A percentile compares a stretch with the other conserved stretches of the same genome.
phyloP scores from a whole-genome alignment of 2,888 invertebrate species.

The Acrobeloides nanus region DNA sequence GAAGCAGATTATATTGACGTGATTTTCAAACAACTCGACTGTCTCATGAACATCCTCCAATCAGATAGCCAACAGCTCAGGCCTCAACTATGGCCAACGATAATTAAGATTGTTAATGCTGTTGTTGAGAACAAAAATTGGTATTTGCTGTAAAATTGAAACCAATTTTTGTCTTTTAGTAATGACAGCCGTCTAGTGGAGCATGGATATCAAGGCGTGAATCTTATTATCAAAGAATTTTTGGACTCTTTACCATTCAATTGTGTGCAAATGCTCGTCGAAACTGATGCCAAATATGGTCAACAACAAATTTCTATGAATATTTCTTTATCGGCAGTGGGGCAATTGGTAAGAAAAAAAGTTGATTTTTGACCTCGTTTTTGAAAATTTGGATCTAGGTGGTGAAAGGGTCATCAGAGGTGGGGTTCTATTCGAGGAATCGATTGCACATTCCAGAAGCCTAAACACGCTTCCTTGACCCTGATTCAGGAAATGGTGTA shows the following conservation, averaged over 20 bases:
- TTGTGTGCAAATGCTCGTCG: conserved; percentile 66
- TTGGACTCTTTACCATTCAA: conserved; percentile 82
- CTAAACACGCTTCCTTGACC: too few species aligned
- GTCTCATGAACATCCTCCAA: conserved; percentile 83
- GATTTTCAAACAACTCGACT: conserved; percentile 84
- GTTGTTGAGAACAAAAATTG: conserved; percentile 62
- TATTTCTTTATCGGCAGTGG: conserved; percentile 90
- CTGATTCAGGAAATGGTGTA: too few species aligned
- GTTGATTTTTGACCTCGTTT: neutral
- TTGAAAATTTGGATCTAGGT: conserved; percentile 6
- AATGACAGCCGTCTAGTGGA: conserved; percentile 22
- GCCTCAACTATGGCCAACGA: conserved; percentile 84
- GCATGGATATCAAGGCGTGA: conserved; percentile 15
- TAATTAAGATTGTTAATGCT: conserved; percentile 19
- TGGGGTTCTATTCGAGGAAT: too few species aligned
- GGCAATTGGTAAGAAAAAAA: conserved; percentile 70
- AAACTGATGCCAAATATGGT: conserved; percentile 89
- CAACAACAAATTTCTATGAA: conserved; percentile 91
- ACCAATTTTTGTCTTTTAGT: conserved; percentile 14
- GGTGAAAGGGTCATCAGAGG: too few species aligned
- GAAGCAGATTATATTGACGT: conserved; percentile 85
- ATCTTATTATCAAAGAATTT: conserved; percentile 67
- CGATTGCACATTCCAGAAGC: too few species aligned
- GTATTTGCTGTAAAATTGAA: conserved; percentile 20
- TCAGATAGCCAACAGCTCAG: conserved; percentile 77